Percentiles rank a stretch among this genome's conserved stretches.
These are phyloP conservation scores for Potamarius usumacintae DNA, from an alignment of 2,113 vertebrate genomes.

Conservation along the genomic window DNA sequence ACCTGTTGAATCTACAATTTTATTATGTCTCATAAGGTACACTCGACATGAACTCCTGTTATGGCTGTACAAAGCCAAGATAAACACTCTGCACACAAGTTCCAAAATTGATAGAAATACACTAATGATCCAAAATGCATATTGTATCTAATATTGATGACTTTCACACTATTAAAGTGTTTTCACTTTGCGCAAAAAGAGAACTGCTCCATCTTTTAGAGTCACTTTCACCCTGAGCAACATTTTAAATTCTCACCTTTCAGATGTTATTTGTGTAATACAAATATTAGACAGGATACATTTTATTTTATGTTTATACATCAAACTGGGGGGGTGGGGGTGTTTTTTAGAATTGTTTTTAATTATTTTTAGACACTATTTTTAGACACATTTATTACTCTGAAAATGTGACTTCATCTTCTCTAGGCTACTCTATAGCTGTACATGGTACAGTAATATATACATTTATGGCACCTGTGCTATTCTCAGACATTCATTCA, in stretches of 20 bases:
- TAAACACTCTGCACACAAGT: neutral
- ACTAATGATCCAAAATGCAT: neutral
- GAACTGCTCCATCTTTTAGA: neutral
- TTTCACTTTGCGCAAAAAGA: neutral
- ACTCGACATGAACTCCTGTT: neutral
- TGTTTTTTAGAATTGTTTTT: neutral
- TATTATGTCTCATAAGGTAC: neutral
- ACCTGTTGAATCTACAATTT: slow-evolving; percentile 4
- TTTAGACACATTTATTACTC: neutral
- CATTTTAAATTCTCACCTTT: neutral
- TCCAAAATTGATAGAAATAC: neutral
- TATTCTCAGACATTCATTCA: neutral
- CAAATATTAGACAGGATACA: neutral
- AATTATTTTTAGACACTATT: neutral
- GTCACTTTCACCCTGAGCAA: neutral
- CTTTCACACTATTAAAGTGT: slow-evolving; percentile 6
- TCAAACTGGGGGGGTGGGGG: neutral
- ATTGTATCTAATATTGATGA: neutral
- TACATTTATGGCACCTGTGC: neutral
- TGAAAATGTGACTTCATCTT: neutral
- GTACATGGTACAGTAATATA: neutral
- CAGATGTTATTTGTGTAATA: neutral
- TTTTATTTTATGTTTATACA: neutral
- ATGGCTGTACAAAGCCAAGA: neutral
- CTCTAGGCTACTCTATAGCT: neutral